Percentiles rank a stretch among this genome's conserved stretches.
These are phyloP conservation scores for Scaptomyza pallida DNA, from an alignment of 1,140 invertebrate species.

Conservation along the genomic window DNA sequence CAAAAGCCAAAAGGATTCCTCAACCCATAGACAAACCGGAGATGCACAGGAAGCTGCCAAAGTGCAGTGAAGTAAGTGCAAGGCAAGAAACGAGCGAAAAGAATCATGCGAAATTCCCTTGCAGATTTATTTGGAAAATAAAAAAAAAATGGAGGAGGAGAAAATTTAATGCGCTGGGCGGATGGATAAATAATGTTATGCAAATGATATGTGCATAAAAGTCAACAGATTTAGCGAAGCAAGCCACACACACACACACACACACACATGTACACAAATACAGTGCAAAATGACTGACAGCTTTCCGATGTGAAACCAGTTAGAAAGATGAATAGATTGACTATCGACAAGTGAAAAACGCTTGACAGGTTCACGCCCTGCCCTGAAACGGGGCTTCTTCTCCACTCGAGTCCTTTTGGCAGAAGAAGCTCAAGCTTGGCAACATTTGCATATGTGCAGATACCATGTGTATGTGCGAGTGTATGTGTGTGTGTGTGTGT, in stretches of 20 bases:
- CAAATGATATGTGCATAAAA: conserved; percentile 84
- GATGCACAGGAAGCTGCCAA: conserved; percentile 48
- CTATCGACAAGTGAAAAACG: conserved; percentile 76
- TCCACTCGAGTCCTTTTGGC: not conserved
- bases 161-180: conserved; percentile 67
- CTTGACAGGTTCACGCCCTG: conserved; percentile 72
- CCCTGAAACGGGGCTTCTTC: not conserved
- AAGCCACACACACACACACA: conserved; percentile 12
- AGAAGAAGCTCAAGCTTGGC: conserved; percentile 31
- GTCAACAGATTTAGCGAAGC: conserved; percentile 62
- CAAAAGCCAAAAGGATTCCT: not conserved
- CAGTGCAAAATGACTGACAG: conserved; percentile 53
- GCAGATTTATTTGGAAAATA: conserved; percentile 76
- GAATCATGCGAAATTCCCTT: conserved; percentile 65
- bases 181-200: conserved; percentile 78
- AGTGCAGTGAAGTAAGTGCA: conserved; percentile 67
- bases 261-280: conserved; percentile 50
- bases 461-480: not conserved
- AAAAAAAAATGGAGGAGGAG: not conserved
- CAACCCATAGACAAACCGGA: conserved; percentile 13
- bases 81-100: conserved; percentile 68
- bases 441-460: conserved; percentile 69
- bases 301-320: conserved; percentile 80
- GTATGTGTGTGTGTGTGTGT: conserved; percentile 33
- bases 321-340: conserved; percentile 81